Percentiles rank a stretch among this genome's conserved stretches.
Conservation (phyloP, 2,888 invertebrate species). For the Nowickia ferox region DNA sequence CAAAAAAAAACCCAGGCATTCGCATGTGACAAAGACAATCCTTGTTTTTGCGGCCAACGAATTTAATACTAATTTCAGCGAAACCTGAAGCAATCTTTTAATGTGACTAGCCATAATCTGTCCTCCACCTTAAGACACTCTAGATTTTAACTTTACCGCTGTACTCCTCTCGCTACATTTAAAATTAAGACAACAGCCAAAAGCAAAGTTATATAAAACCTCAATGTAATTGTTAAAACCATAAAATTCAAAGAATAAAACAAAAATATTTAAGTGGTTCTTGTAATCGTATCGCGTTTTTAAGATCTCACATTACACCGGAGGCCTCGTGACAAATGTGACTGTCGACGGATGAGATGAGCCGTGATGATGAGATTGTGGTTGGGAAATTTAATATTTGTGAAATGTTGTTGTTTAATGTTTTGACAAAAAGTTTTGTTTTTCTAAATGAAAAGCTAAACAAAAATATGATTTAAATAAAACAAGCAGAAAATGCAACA, state of each 20-base stretch:
- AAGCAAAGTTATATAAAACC: slow-evolving; percentile 1
- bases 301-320: slow-evolving; percentile 49
- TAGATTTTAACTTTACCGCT: no score
- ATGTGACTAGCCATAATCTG: no score
- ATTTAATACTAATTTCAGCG: no score
- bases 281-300: slow-evolving; percentile 42
- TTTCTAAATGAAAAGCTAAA: neutral
- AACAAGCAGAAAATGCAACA: neutral
- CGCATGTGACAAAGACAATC: no score
- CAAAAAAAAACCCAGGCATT: no score
- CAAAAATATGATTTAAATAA: neutral
- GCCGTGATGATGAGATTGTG: slow-evolving; percentile 37
- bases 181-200: slow-evolving; percentile 28
- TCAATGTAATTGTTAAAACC: slow-evolving; percentile 59
- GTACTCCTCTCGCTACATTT: neutral
- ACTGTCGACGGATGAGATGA: slow-evolving; percentile 47
- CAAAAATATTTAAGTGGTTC: slow-evolving; percentile 50
- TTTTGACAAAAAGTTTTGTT: slow-evolving; percentile 52
- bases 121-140: no score
- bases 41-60: no score
- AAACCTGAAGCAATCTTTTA: no score
- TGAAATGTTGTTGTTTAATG: slow-evolving; percentile 46
- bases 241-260: slow-evolving; percentile 4
- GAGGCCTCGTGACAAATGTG: slow-evolving; percentile 64
- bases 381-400: slow-evolving; percentile 51